Evolutionary conservation across 2,797 vertebrate species (phyloP).

Genomic region (Propithecus deckenii): DNA sequence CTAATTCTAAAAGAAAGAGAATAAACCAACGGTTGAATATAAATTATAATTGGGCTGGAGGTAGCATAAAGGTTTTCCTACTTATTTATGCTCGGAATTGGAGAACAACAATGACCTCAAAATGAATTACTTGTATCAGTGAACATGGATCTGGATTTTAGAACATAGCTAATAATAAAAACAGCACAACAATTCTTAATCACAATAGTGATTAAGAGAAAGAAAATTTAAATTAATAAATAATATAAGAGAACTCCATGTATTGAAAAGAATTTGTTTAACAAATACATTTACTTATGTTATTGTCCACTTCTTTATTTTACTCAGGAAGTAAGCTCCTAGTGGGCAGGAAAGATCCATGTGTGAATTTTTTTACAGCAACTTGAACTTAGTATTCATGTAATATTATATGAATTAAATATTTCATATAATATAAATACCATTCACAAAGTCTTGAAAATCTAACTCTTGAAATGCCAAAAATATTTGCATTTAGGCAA

Average conservation of each 20-base stretch:
- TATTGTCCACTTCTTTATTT: conserved; percentile 36
- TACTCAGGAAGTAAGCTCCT: conserved; percentile 66
- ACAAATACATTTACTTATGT: conserved; percentile 31
- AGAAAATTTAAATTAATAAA: conserved; percentile 13
- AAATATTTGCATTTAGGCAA: neutral
- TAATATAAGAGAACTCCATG: neutral
- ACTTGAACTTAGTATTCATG: neutral
- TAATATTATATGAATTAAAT: conserved; percentile 30
- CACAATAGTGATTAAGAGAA: neutral
- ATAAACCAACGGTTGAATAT: neutral
- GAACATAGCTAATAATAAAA: neutral
- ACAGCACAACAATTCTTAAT: neutral
- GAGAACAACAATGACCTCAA: neutral
- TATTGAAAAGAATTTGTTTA: conserved; percentile 8
- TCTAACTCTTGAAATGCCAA: conserved; percentile 21
- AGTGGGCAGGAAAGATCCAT: conserved; percentile 55
- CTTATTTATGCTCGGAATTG: neutral
- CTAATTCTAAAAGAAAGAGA: neutral
- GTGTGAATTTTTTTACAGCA: neutral
- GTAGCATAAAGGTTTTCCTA: neutral
- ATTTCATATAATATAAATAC: conserved; percentile 12
- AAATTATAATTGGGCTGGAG: conserved; percentile 28
- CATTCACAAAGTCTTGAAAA: conserved; percentile 60
- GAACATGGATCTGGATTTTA: conserved; percentile 12
- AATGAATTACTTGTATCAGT: neutral